Evolutionary conservation across 2,797 vertebrate species (phyloP).

Genomic region (Premnoplex brunnescens): DNA sequence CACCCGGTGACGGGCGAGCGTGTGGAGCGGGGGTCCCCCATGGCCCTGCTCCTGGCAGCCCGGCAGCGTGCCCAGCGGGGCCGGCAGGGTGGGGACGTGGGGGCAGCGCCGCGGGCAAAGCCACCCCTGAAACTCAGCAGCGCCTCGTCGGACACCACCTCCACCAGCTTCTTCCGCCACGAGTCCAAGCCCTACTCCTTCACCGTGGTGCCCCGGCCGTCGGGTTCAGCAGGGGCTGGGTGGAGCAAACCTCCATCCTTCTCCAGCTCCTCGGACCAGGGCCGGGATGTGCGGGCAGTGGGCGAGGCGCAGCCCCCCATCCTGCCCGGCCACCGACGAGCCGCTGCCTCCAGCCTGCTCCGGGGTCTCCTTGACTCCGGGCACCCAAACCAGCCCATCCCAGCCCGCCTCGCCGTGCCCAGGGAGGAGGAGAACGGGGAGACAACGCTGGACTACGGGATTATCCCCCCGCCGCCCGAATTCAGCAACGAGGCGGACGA

Average conservation of each 20-base stretch:
- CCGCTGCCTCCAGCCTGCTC: background rate
- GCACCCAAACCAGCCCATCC: background rate
- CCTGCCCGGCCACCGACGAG: background rate
- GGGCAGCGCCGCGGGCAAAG: background rate
- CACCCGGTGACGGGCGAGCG: slow-evolving; percentile 75
- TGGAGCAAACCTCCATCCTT: background rate
- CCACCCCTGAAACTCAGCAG: background rate
- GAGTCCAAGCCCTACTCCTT: slow-evolving; percentile 70
- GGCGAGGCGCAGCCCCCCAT: background rate
- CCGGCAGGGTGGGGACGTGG: slow-evolving; percentile 8
- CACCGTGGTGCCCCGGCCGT: slow-evolving; percentile 66
- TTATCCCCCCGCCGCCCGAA: slow-evolving; percentile 78
- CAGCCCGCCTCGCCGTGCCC: background rate
- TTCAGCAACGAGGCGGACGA: slow-evolving; percentile 69
- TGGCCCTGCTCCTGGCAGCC: slow-evolving; percentile 81
- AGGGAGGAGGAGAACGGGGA: slow-evolving; percentile 22
- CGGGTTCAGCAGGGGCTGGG: fast-evolving
- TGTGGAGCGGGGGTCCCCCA: slow-evolving; percentile 76
- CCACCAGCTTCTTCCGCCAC: slow-evolving; percentile 59
- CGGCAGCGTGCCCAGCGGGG: slow-evolving; percentile 76
- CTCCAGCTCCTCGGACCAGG: slow-evolving; percentile 35
- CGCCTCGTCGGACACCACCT: background rate
- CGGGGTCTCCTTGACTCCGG: background rate
- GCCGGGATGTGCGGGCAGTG: background rate
- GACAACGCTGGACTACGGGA: slow-evolving; percentile 41